Evolutionary conservation across 2,797 vertebrate genomes (phyloP), one percentile per base, ranked within the genome.

Genomic region (Hydrocynus forskahlii): DNA sequence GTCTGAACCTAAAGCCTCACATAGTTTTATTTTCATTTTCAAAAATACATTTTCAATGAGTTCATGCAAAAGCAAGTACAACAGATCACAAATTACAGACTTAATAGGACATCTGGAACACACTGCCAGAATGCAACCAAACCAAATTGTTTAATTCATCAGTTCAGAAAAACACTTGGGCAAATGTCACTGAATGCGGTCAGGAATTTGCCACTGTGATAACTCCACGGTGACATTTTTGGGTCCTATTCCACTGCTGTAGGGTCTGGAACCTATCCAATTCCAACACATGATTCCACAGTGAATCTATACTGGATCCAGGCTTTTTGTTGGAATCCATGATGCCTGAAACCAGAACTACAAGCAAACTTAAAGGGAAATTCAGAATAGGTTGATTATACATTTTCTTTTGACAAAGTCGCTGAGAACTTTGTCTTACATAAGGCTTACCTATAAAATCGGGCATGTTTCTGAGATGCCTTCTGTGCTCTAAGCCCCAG

Each of bases 81-180:
- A n/a, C n/a, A n/a, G n/a, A n/a, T n/a, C n/a, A n/a, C n/a, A n/a
- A n/a, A n/a, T n/a, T n/a, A n/a, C n/a, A n/a, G n/a, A n/a, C n/a
- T n/a, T n/a, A n/a, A n/a, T n/a, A n/a, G n/a, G n/a, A n/a, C n/a
- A n/a, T n/a, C n/a, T n/a, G n/a, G n/a, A n/a, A n/a, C n/a, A n/a
- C n/a, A n/a, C n/a, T n/a, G n/a, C n/a, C 19, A 50, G 13, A 74
- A 62, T 13, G 9, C 54, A 75, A 45, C 14, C 29, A 16, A 19
- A 4, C 21, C 40, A 19, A 68, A 5, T 7, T 59, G 40, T 8
- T 69, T 67, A 8, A 77, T 0, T 7, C 1, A 55, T 17, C 8
- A 55, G 2, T 66, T 66, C 62, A 16, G 70, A 35, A n/a, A 54
- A 60, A 82, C 6, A 48, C 59, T 60, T 67, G 23, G 75, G 72